phyloP scores from a whole-genome alignment of 2,113 vertebrate species.

The Mus spicilegus region DNA sequence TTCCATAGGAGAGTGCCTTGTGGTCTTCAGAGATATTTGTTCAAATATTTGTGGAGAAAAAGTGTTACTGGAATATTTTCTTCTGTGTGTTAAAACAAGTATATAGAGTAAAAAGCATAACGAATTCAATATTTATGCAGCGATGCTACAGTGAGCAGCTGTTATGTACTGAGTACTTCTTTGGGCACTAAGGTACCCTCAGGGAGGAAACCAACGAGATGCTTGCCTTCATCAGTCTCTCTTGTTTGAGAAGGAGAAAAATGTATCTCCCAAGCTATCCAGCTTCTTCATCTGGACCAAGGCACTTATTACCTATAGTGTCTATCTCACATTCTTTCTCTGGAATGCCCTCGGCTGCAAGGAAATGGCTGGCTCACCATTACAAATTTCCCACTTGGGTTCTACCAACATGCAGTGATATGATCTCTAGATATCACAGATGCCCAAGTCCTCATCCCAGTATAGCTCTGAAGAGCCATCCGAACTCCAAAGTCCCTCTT shows the following conservation, averaged over 20 bases:
- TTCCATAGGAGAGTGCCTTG: conserved; percentile 5
- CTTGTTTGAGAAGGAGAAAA: not conserved
- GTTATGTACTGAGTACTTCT: not conserved
- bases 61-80: not conserved
- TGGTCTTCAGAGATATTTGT: not conserved
- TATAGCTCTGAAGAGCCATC: not conserved
- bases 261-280: not conserved
- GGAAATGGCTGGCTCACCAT: not conserved
- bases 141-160: not conserved
- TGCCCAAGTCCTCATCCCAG: not conserved
- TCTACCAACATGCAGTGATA: not conserved
- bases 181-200: not conserved
- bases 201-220: not conserved
- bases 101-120: not conserved
- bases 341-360: not conserved
- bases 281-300: not conserved
- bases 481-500: not conserved
- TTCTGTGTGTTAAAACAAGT: not conserved
- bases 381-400: not conserved
- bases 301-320: not conserved
- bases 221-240: not conserved
- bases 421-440: not conserved
- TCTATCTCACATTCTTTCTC: not conserved
- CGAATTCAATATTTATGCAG: not conserved
- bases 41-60: conserved; percentile 21